A percentile compares a stretch with the other conserved stretches of the same genome.
Evolutionary conservation across 2,888 invertebrate species (phyloP).

Genomic region (Synanthedon andrenaeformis): DNA sequence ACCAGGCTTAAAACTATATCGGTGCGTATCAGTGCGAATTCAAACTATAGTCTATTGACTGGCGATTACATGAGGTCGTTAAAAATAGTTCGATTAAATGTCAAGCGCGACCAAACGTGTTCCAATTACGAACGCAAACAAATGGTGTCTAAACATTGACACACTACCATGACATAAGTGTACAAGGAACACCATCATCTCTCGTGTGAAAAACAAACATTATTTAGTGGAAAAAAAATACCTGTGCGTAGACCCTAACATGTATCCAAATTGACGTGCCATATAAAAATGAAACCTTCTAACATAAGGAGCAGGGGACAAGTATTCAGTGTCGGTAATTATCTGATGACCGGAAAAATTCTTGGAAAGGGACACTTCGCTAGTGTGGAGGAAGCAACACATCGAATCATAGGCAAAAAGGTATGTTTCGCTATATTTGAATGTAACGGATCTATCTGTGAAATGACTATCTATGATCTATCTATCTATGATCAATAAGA

Average conservation of each 20-base stretch:
- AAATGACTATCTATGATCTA: too few species aligned
- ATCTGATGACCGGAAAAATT: constrained; percentile 76
- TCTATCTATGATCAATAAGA: too few species aligned
- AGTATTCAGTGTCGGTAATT: constrained; percentile 75
- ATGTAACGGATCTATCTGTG: too few species aligned
- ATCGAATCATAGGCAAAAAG: constrained; percentile 76
- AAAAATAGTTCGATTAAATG: constrained; percentile 48
- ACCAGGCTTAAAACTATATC: neutral
- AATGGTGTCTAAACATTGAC: constrained; percentile 28
- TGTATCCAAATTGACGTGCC: constrained; percentile 42
- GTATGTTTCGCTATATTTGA: constrained; percentile 35
- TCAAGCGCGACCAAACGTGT: constrained; percentile 30
- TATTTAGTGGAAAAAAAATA: constrained; percentile 9
- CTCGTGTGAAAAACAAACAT: constrained; percentile 19
- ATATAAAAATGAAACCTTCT: constrained; percentile 31
- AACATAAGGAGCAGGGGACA: constrained; percentile 46
- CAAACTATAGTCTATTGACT: constrained; percentile 4
- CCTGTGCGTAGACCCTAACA: constrained; percentile 22
- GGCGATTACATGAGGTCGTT: constrained; percentile 15
- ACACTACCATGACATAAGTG: constrained; percentile 35
- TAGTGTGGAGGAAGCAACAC: constrained; percentile 79
- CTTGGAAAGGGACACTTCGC: constrained; percentile 84
- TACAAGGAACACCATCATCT: constrained; percentile 28
- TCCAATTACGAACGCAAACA: constrained; percentile 56
- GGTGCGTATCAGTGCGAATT: neutral